Conservation (phyloP, 2,888 invertebrate species). For the Euzophera pinguis region DNA sequence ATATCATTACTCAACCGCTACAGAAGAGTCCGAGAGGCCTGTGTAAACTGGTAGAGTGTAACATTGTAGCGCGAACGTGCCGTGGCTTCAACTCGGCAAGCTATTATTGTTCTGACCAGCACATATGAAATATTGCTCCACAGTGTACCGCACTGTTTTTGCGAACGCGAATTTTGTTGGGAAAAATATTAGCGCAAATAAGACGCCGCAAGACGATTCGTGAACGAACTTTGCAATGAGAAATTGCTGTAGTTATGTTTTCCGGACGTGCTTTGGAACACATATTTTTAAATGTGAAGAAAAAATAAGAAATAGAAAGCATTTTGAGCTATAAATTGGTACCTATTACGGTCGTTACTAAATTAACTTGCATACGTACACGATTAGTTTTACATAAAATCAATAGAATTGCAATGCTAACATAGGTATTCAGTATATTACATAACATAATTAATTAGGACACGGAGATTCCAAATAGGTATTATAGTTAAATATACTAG, state of each 20-base stretch:
- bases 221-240: slow-evolving; percentile 57
- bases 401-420: no score
- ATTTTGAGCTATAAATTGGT: no score
- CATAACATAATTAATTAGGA: no score
- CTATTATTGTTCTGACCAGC: slow-evolving; percentile 79
- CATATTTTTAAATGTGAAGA: neutral
- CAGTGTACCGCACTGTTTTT: slow-evolving; percentile 70
- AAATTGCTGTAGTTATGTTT: slow-evolving; percentile 23
- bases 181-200: slow-evolving; percentile 70
- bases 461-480: no score
- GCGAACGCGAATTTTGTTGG: slow-evolving; percentile 66
- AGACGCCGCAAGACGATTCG: slow-evolving; percentile 60
- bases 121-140: slow-evolving; percentile 78
- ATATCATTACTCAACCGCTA: slow-evolving; percentile 30
- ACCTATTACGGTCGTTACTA: no score
- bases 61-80: slow-evolving; percentile 78
- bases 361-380: no score
- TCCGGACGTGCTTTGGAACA: neutral
- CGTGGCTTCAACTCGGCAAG: slow-evolving; percentile 72
- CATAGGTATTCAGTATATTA: no score
- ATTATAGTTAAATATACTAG: no score
- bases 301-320: neutral
- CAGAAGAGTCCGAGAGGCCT: slow-evolving; percentile 41
- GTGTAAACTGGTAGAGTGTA: slow-evolving; percentile 46
- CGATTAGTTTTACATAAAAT: no score